phyloP scores from a whole-genome alignment of 2,888 invertebrate genomes.

The Tenthredo notha region DNA sequence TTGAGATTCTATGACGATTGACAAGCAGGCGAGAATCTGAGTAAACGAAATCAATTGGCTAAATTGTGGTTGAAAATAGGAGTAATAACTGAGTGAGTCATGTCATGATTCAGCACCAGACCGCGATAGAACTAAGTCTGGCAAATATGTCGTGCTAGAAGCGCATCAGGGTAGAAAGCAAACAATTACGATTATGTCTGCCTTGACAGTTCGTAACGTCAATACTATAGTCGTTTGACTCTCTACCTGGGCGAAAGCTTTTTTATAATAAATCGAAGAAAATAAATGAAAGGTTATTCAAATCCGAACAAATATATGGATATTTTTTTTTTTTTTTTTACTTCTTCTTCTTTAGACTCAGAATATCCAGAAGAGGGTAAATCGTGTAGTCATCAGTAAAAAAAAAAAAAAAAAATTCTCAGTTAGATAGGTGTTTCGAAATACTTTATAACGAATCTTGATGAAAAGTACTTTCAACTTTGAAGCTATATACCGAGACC shows the following conservation, averaged over 20 bases:
- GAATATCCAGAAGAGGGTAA: neutral
- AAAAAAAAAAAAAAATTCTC: neutral
- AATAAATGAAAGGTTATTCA: neutral
- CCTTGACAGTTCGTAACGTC: neutral
- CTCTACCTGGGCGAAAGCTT: neutral
- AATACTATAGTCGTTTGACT: neutral
- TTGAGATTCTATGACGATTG: neutral
- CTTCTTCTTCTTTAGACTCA: too few relatives aligned
- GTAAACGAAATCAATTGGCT: conserved; percentile 38
- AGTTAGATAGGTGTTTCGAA: neutral
- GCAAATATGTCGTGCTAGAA: conserved; percentile 9
- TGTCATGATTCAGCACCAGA: conserved; percentile 6
- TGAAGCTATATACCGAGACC: neutral
- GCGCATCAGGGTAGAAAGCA: conserved; percentile 4
- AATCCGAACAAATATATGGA: neutral
- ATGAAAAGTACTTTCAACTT: neutral
- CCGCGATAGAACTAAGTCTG: neutral
- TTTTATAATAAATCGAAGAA: neutral
- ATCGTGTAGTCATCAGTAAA: neutral
- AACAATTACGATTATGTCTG: conserved; percentile 2
- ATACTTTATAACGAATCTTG: neutral
- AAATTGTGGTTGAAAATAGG: conserved; percentile 15
- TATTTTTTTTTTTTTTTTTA: neutral
- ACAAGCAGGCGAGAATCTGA: neutral
- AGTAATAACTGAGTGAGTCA: neutral